phyloP scores from a whole-genome alignment of 2,113 vertebrate species.

The Acanthochromis polyacanthus region DNA sequence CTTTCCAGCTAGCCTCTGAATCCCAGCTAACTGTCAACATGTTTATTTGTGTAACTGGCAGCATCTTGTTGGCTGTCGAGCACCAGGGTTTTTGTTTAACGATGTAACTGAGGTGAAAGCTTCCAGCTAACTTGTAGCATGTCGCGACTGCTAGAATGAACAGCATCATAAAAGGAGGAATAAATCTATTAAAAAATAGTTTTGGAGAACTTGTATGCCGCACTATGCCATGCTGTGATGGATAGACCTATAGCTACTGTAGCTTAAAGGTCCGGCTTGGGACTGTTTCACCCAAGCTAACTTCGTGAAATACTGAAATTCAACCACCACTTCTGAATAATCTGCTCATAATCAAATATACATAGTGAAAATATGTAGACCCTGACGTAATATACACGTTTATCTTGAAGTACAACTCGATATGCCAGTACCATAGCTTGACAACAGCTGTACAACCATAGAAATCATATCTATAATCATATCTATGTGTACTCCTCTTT shows the following conservation, averaged over 20 bases:
- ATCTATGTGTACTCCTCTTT: too few species aligned
- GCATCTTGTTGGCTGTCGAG: neutral
- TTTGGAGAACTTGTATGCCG: neutral
- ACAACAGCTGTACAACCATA: too few species aligned
- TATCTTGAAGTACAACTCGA: neutral
- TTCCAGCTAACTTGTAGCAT: neutral
- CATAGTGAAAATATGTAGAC: neutral
- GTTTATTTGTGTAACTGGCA: neutral
- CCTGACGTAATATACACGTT: too few species aligned
- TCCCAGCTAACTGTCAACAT: neutral
- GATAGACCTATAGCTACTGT: neutral
- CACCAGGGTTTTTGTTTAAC: neutral
- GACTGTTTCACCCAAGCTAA: neutral
- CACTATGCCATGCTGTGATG: neutral
- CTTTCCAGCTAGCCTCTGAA: neutral
- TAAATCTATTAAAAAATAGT: neutral
- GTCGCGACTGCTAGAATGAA: neutral
- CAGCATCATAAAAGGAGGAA: neutral
- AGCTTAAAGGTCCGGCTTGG: neutral
- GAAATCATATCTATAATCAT: too few species aligned
- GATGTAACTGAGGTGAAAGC: neutral
- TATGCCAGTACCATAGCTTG: too few species aligned
- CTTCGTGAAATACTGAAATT: too few species aligned
- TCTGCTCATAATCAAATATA: neutral
- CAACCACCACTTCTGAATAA: neutral